Base-by-base conservation (phyloP, 2,113 vertebrate species). In the Misgurnus anguillicaudatus region DNA sequence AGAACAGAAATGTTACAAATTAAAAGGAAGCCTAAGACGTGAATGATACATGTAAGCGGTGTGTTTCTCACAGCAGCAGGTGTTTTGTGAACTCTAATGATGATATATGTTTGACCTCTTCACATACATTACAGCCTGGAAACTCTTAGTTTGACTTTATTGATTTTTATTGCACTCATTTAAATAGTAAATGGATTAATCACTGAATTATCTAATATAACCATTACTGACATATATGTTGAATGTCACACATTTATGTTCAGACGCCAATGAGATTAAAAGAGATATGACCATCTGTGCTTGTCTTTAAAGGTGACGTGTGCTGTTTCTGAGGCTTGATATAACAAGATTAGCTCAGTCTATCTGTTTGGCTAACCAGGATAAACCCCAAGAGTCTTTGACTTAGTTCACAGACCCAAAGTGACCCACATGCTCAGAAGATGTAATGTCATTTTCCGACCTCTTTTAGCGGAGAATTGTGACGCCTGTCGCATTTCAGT, bases 161-260 rank as follows among this genome's bases (percentile, higher is more conserved):
- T 57, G 73, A 53, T 73, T 79, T 36, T 80, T 80, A 71, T 87
- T 82, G 47, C 31, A 10, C 21, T 36, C 70, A 85, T 90, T 87
- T 84, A 76, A 78, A 83, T 82, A 78, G 42, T 75, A 81, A 84
- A 78, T 31, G 24, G 80, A 83, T 78, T 69, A 39, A 79, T 80
- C 53, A 51, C 53, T 10, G 45, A 55, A 75, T 45, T 63, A 75
- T 24, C 16, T 39, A 60, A 74, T 68, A 41, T 65, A 66, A 48
- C 39, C 66, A 4, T 58, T 77, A 68, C 65, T 73, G 77, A 79
- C 45, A 41, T 61, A 42, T 51, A 38, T 80, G 58, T 83, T 41
- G 41, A 21, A 70, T 48, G 68, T 64, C 47, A 68, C 45, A 61
- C 21, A 67, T 57, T 55, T 79, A 63, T 62, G 71, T 58, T 24